A percentile compares a stretch with the other conserved stretches of the same genome.
phyloP scores from a whole-genome alignment of 2,888 invertebrate species.

The Cordylochernes scorpioides region DNA sequence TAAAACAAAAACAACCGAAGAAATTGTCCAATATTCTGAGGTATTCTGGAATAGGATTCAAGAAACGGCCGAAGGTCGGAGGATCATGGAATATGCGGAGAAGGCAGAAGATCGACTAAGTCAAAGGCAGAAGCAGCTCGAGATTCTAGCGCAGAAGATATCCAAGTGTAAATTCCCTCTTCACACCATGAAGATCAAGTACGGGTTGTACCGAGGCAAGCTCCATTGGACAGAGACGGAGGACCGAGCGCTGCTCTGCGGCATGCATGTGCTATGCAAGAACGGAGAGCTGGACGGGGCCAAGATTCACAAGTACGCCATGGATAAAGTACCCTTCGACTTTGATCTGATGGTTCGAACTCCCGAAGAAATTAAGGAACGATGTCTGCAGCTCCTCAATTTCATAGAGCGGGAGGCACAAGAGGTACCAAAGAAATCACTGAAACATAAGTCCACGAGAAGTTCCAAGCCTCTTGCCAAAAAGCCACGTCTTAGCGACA shows the following conservation, averaged over 20 bases:
- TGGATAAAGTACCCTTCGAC: conserved; percentile 57
- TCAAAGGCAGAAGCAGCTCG: too few relatives aligned
- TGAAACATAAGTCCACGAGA: too few relatives aligned
- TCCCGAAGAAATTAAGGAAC: conserved; percentile 67
- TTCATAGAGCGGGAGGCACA: conserved; percentile 93
- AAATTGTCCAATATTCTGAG: conserved; percentile 72
- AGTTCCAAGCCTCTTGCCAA: too few relatives aligned
- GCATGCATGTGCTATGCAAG: conserved; percentile 32
- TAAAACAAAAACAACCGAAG: conserved; percentile 73
- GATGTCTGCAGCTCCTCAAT: conserved; percentile 92
- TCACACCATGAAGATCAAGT: conserved; percentile 84
- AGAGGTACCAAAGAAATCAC: conserved; percentile 80
- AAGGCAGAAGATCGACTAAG: conserved; percentile 87
- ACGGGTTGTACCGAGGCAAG: conserved; percentile 98
- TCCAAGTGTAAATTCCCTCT: conserved; percentile 87
- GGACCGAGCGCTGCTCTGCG: conserved; percentile 74
- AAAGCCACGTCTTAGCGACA: too few relatives aligned
- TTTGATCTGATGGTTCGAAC: conserved; percentile 98
- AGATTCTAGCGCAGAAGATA: conserved; percentile 68
- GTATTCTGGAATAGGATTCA: conserved; percentile 97
- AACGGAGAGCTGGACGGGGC: too few relatives aligned
- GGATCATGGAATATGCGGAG: conserved; percentile 95
- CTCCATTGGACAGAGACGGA: conserved; percentile 92
- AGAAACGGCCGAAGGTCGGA: conserved; percentile 61
- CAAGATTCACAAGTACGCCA: too few relatives aligned